phyloP scores from a whole-genome alignment of 2,113 vertebrate genomes.

The Upupa epops region DNA sequence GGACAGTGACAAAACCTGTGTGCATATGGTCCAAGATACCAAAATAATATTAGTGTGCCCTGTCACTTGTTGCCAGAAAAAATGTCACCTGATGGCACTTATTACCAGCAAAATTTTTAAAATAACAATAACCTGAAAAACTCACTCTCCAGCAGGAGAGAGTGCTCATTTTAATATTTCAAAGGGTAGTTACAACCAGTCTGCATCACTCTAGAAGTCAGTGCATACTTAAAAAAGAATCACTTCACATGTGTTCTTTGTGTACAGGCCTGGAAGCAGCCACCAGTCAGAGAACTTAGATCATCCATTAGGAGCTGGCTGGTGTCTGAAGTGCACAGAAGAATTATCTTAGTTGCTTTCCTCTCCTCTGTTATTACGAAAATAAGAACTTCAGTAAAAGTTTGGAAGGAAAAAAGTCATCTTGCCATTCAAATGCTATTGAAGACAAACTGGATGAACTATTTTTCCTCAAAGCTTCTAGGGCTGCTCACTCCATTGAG shows the following conservation, averaged over 20 bases:
- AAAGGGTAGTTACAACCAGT: not conserved
- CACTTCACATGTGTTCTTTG: constrained; percentile 37
- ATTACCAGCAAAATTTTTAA: not conserved
- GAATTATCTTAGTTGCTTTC: not conserved
- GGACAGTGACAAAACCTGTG: too few relatives aligned
- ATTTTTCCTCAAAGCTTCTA: not conserved
- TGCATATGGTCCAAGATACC: too few relatives aligned
- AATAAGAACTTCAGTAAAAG: not conserved
- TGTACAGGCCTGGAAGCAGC: constrained; percentile 23
- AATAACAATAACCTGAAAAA: not conserved
- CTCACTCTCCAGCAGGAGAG: not conserved
- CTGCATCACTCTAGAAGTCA: not conserved
- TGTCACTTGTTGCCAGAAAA: too few relatives aligned
- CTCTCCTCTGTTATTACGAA: not conserved
- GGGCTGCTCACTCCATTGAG: not conserved
- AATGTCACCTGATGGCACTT: not conserved
- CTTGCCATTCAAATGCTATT: not conserved
- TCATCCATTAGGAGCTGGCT: not conserved
- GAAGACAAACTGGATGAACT: not conserved
- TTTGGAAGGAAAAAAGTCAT: not conserved
- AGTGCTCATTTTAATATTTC: not conserved
- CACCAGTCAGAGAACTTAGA: constrained; percentile 42
- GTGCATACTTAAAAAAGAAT: not conserved
- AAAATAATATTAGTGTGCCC: too few relatives aligned
- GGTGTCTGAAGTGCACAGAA: not conserved